Evolutionary conservation across 2,888 invertebrate species (phyloP), one percentile per base, ranked within the genome.

Genomic region (Agrypnus murinus): DNA sequence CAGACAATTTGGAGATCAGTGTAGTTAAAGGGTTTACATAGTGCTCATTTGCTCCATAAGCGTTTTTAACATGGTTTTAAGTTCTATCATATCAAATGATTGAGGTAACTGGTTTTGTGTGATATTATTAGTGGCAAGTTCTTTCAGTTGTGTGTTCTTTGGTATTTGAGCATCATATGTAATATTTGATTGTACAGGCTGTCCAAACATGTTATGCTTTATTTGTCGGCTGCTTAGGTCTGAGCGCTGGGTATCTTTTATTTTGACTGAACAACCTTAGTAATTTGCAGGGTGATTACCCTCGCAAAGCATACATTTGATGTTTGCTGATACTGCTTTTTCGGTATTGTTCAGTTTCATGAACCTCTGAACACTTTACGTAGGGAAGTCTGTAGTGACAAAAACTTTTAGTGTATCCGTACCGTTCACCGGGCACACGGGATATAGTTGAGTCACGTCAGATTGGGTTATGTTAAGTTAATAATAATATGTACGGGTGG

Each of bases 1-100:
- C 10, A 36, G 36, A 36, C 36, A 36, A 36, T 36, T 36, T 36
- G 36, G 36, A 36, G 36, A 36, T 36, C 36, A 36, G 7, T 36
- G 36, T 36, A 36, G 36, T 36, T 36, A 36, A 10, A 36, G 9
- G 36, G 9, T 36, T 36, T 9, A 36, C 10, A 36, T 36, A 36
- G 36, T 36, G 36, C 10, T 9, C 36, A 36, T 8, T 36, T 36
- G 36, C 10, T 36, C 36, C 36, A 36, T 9, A 10, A 36, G 36
- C 36, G 9, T 36, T 36, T 36, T 36, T 36, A 36, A 36, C 10
- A 36, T 36, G 36, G 36, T 36, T 36, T 36, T 36, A 36, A 10
- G 36, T 36, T 36, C 36, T 36, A 36, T 36, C 10, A 10, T 36
- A 8, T 36, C 10, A 36, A 8, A 8, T 7, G 7, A 36, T 36